Base-by-base conservation (phyloP, 2,888 invertebrate species). In the Meandrusa payeni region DNA sequence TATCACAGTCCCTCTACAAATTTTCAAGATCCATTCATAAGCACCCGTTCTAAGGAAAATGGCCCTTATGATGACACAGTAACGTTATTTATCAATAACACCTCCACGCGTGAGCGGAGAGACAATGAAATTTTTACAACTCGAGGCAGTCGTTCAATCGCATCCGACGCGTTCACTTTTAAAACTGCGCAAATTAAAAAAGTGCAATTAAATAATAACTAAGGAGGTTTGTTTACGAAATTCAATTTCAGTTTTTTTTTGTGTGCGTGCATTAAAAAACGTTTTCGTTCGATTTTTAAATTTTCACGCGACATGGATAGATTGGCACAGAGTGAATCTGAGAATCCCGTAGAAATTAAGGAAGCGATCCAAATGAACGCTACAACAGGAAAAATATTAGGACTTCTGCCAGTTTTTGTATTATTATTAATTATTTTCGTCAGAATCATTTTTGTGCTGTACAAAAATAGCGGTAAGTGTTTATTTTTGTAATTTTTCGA, bases 401-500 rank as follows among this genome's bases (percentile, higher is more conserved):
- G 67, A 50, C 48, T 82, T 1, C 43, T 79, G 26, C 82, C 82
- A 0, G 62, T 81, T 52, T 64, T 80, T 27, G 47, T 80, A 32
- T 55, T 82, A 20, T 52, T 79, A 12, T 45, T 75, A 1, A 62
- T 81, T 0, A 65, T 81, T 13, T 59, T 83, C 3, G 43, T 73
- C 32, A 70, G 78, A 53, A 64, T 80, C 43, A 62, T 79, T 2
- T 81, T 76, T 62, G 64, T 78, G 0, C 31, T 81, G 0, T 79
- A 71, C 41, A 77, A 70, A 56, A 69, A 63, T 41, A 64, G 66
- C 7, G 73, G 77, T 76, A 39, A 76, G 76, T 33, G n/a, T n/a
- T n/a, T n/a, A n/a, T n/a, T n/a, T n/a, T n/a, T n/a, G n/a, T n/a
- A n/a, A n/a, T n/a, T n/a, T n/a, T n/a, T n/a, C n/a, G n/a, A n/a